A percentile compares a stretch with the other conserved stretches of the same genome.
These are phyloP conservation scores for Nyctereutes procyonoides DNA, from an alignment of 2,113 vertebrate species.

Conservation along the genomic window DNA sequence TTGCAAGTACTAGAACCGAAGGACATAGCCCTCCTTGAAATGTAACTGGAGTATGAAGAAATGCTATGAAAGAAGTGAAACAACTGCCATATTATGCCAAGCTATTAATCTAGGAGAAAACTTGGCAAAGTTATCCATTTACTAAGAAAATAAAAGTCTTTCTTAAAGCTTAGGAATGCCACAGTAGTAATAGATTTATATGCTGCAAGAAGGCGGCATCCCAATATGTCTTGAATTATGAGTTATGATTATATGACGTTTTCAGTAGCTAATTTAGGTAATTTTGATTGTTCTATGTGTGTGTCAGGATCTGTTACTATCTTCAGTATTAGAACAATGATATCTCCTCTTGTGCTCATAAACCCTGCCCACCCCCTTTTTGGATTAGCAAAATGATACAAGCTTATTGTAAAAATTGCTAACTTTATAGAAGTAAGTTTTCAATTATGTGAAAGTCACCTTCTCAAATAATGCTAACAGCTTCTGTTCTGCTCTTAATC, in stretches of 20 bases:
- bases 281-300: background rate
- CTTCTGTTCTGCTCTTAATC: background rate
- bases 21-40: background rate
- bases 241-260: conserved; percentile 34
- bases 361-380: background rate
- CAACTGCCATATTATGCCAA: background rate
- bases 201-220: background rate
- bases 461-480: background rate
- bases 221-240: background rate
- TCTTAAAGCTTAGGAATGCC: background rate
- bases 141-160: conserved; percentile 46
- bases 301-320: background rate
- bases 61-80: background rate
- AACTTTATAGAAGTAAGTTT: conserved; percentile 26
- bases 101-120: conserved; percentile 51
- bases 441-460: background rate
- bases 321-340: conserved; percentile 35
- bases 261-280: conserved; percentile 45
- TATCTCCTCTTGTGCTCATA: background rate
- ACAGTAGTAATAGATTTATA: conserved; percentile 9
- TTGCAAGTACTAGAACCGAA: background rate
- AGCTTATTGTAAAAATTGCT: background rate
- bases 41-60: conserved; percentile 20
- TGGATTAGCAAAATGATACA: background rate
- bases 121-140: conserved; percentile 40